A percentile compares a stretch with the other conserved stretches of the same genome.
Conservation (phyloP, 2,888 invertebrate species). For the Busseola fusca region DNA sequence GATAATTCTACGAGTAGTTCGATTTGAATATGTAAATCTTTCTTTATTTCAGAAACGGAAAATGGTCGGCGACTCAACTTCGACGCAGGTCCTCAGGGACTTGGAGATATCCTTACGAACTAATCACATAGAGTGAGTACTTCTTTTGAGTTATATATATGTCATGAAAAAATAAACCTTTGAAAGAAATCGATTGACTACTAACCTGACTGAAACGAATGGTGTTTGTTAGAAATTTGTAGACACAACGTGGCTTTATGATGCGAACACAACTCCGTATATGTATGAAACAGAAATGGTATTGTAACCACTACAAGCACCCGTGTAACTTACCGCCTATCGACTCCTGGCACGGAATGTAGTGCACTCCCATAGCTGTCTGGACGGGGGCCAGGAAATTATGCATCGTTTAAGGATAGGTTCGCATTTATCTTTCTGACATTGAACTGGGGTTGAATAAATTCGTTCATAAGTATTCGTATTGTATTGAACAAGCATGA, state of each 20-base stretch:
- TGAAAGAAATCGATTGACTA: not conserved
- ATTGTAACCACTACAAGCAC: not conserved
- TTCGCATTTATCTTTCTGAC: slow-evolving; percentile 20
- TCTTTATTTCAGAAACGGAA: slow-evolving; percentile 95
- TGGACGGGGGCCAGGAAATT: slow-evolving; percentile 44
- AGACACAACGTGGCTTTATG: not conserved
- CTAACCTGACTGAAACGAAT: not conserved
- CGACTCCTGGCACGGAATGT: slow-evolving; percentile 35
- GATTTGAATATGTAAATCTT: slow-evolving; percentile 17
- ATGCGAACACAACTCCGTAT: not conserved
- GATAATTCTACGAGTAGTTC: not conserved
- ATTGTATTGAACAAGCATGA: not conserved
- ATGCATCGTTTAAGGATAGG: slow-evolving; percentile 32
- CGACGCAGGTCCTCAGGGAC: slow-evolving; percentile 99
- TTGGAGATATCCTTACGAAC: slow-evolving; percentile 99
- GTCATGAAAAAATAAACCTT: not conserved
- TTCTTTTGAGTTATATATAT: not conserved
- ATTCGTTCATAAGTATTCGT: slow-evolving; percentile 1
- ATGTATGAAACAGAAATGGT: not conserved
- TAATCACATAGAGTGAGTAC: slow-evolving; percentile 98
- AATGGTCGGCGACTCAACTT: slow-evolving; percentile 98
- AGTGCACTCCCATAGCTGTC: slow-evolving; percentile 38
- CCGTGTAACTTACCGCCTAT: slow-evolving; percentile 8
- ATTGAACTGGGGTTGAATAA: slow-evolving; percentile 30
- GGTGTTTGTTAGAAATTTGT: not conserved